A percentile compares a stretch with the other conserved stretches of the same genome.
phyloP scores from a whole-genome alignment of 2,113 vertebrate genomes.

The Castor canadensis region DNA sequence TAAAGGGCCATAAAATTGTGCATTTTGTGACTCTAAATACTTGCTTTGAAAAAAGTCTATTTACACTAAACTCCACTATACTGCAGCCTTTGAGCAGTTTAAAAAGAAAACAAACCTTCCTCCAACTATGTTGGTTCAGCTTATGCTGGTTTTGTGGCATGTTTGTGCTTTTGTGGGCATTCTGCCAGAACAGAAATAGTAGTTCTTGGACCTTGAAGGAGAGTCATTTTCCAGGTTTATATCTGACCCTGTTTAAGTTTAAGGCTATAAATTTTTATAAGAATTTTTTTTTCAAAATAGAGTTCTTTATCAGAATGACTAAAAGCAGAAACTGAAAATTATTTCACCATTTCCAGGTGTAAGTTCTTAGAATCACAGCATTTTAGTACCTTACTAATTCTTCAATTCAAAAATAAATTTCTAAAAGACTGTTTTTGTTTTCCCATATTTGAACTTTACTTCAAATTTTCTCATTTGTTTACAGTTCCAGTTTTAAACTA shows the following conservation, averaged over 20 bases:
- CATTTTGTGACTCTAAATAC: slow-evolving; percentile 23
- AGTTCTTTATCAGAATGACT: slow-evolving; percentile 7
- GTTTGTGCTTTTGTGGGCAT: slow-evolving; percentile 68
- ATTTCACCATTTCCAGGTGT: background rate
- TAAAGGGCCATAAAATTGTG: background rate
- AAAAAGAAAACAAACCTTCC: slow-evolving; percentile 63
- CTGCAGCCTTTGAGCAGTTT: slow-evolving; percentile 43
- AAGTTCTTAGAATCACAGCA: background rate
- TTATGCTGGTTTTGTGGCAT: slow-evolving; percentile 42
- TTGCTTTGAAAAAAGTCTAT: slow-evolving; percentile 45
- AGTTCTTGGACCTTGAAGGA: slow-evolving; percentile 44
- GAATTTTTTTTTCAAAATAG: background rate
- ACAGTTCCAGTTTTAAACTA: slow-evolving; percentile 33
- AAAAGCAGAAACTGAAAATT: background rate
- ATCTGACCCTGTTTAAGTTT: slow-evolving; percentile 48
- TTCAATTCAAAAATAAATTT: slow-evolving; percentile 28
- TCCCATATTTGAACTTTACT: slow-evolving; percentile 18
- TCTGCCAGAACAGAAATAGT: slow-evolving; percentile 70
- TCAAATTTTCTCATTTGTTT: slow-evolving; percentile 46
- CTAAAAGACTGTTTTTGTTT: background rate
- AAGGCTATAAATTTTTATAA: slow-evolving; percentile 21
- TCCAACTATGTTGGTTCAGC: slow-evolving; percentile 64
- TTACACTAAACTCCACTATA: slow-evolving; percentile 48
- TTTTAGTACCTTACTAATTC: background rate
- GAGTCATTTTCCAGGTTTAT: slow-evolving; percentile 64